Base-by-base conservation (phyloP, 1,140 invertebrate species). In the Nephila pilipes region DNA sequence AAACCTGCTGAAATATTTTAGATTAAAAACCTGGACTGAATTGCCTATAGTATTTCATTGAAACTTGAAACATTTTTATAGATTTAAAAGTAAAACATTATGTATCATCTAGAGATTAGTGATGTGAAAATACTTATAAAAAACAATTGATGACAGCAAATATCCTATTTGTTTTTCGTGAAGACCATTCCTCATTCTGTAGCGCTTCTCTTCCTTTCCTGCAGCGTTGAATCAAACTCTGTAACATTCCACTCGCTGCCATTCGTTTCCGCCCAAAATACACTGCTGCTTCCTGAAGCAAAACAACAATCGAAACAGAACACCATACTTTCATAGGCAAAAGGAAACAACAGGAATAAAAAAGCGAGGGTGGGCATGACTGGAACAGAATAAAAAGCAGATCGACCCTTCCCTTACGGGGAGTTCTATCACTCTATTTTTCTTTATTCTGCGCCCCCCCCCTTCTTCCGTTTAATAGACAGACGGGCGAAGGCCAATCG, bases 401-500 rank as follows among this genome's bases (percentile, higher is more conserved):
- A 25, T 75, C n/a, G 63, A n/a, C 25, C 63, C 22, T 65, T 29
- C 69, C 29, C 69, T 75, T 75, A 75, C 32, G 69, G 69, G 16
- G 29, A 75, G 29, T 75, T 75, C 69, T 36, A 36, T 75, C 69
- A 75, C 32, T 75, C 29, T 18, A 75, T 75, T 75, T 69, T 75
- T 20, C 69, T 75, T 75, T 75, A 75, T 36, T 75, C 32, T 36
- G 32, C 16, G 18, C 32, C 69, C 29, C 69, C 38, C 38, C 38
- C 4, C 46, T 46, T 46, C 46, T 75, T 75, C 32, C 32, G 16
- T 75, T 75, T 75, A 75, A 75, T 75, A 75, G 69, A 75, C 32
- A 75, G 69, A 75, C 69, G 29, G 69, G 36, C 69, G 69, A 75
- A 75, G 69, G 69, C 32, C 69, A 75, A 75, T 75, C 69, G 69